Evolutionary conservation across 2,888 invertebrate genomes (phyloP).

Genomic region (Andrena chrysosceles): DNA sequence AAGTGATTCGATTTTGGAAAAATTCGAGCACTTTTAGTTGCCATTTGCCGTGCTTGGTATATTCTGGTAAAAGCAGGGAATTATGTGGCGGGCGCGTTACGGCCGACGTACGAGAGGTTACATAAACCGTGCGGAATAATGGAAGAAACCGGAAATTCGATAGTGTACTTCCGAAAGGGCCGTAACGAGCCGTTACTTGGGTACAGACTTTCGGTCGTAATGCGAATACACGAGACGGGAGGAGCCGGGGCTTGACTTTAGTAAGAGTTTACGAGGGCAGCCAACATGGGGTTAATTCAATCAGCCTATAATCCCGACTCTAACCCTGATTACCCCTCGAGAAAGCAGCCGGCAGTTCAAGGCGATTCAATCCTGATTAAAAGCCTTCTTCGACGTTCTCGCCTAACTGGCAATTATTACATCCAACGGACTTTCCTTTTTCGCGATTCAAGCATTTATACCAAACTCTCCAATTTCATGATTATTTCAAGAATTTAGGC

Average conservation of each 20-base stretch:
- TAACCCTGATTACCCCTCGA: conserved; percentile 82
- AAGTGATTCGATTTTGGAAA: too few species aligned
- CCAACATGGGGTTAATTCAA: conserved; percentile 83
- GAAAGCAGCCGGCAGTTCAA: conserved; percentile 64
- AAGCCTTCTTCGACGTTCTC: conserved; percentile 70
- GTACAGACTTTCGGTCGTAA: conserved; percentile 77
- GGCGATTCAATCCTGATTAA: conserved; percentile 79
- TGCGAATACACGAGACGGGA: conserved; percentile 83
- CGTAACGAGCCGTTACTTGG: conserved; percentile 79
- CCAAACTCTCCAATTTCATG: not conserved
- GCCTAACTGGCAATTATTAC: conserved; percentile 54
- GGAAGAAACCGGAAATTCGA: conserved; percentile 73
- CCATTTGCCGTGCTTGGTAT: not conserved
- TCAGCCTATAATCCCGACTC: conserved; percentile 82
- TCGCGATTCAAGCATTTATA: not conserved
- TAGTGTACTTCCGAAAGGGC: conserved; percentile 65
- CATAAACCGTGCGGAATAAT: conserved; percentile 64
- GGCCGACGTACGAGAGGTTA: conserved; percentile 46
- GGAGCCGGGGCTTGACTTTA: conserved; percentile 82
- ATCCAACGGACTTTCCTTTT: conserved; percentile 13
- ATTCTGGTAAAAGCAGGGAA: conserved; percentile 48
- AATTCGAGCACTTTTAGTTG: not conserved
- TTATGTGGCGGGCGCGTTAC: conserved; percentile 23
- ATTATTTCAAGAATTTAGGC: not conserved
- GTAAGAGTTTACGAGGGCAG: conserved; percentile 84